Evolutionary conservation across 2,888 invertebrate species (phyloP).

Genomic region (Acrobasis repandana): DNA sequence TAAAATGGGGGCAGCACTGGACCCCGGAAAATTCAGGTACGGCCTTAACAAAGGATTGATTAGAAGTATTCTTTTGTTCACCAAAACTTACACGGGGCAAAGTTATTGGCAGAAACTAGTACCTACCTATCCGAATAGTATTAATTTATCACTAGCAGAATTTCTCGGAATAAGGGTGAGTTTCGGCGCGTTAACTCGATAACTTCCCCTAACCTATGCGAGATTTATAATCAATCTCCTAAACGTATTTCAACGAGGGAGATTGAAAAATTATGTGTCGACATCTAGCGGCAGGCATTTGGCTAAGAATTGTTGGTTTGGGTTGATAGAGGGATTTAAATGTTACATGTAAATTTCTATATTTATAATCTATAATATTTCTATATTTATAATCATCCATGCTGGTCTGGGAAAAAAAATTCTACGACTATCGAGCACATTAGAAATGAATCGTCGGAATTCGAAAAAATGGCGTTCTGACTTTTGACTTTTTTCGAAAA

Average conservation of each 20-base stretch:
- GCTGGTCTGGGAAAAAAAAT: too few relatives aligned
- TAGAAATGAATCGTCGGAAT: too few relatives aligned
- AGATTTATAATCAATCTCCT: slow-evolving; percentile 81
- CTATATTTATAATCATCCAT: too few relatives aligned
- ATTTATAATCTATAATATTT: too few relatives aligned
- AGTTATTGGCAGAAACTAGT: slow-evolving; percentile 3
- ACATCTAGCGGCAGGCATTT: slow-evolving; percentile 42
- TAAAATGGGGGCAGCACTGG: too few relatives aligned
- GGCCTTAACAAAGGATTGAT: too few relatives aligned
- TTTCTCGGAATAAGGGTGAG: slow-evolving; percentile 34
- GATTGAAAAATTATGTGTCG: slow-evolving; percentile 66
- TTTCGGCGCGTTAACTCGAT: slow-evolving; percentile 65
- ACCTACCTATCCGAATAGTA: slow-evolving; percentile 10
- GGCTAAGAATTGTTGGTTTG: slow-evolving; percentile 28
- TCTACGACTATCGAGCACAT: too few relatives aligned
- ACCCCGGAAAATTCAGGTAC: too few relatives aligned
- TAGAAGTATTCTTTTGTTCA: too few relatives aligned
- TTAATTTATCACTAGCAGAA: slow-evolving; percentile 19
- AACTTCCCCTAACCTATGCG: slow-evolving; percentile 57
- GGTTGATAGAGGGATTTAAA: slow-evolving; percentile 31
- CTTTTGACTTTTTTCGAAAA: too few relatives aligned
- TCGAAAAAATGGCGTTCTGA: too few relatives aligned
- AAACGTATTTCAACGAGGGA: slow-evolving; percentile 63
- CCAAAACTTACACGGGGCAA: neutral
- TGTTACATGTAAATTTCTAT: neutral